Evolutionary conservation across 2,797 vertebrate genomes (phyloP).

Genomic region (Syncerus caffer): DNA sequence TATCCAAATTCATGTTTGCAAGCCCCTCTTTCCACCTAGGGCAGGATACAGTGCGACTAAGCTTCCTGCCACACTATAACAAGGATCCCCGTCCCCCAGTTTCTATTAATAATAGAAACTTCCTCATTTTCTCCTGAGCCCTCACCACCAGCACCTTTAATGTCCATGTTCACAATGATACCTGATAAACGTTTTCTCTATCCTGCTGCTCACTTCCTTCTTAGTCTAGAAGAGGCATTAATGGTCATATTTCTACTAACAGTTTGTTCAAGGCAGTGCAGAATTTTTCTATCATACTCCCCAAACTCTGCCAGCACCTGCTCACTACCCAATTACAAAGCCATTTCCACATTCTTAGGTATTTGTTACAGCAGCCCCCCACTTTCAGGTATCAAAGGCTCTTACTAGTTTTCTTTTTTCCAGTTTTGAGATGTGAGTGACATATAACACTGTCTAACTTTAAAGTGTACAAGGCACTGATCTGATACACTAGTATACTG

Average conservation of each 20-base stretch:
- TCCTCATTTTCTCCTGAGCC: neutral
- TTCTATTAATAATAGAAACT: neutral
- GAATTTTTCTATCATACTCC: neutral
- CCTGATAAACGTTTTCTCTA: neutral
- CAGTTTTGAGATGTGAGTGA: neutral
- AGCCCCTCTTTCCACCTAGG: neutral
- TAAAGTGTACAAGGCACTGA: neutral
- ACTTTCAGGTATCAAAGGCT: neutral
- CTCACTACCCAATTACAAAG: constrained; percentile 9
- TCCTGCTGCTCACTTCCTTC: neutral
- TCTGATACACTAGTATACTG: neutral
- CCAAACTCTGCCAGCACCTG: neutral
- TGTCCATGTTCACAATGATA: neutral
- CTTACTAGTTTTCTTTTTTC: neutral
- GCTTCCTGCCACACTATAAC: neutral
- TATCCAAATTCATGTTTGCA: neutral
- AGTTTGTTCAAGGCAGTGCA: neutral
- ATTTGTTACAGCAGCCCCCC: neutral
- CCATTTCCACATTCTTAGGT: neutral
- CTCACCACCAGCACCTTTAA: neutral
- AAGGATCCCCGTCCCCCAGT: neutral
- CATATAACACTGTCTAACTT: neutral
- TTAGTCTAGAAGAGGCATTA: neutral
- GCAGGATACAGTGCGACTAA: neutral
- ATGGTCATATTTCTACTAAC: neutral